Evolutionary conservation across 2,797 vertebrate genomes (phyloP), one percentile per base, ranked within the genome.

Genomic region (Takifugu ocellatus): DNA sequence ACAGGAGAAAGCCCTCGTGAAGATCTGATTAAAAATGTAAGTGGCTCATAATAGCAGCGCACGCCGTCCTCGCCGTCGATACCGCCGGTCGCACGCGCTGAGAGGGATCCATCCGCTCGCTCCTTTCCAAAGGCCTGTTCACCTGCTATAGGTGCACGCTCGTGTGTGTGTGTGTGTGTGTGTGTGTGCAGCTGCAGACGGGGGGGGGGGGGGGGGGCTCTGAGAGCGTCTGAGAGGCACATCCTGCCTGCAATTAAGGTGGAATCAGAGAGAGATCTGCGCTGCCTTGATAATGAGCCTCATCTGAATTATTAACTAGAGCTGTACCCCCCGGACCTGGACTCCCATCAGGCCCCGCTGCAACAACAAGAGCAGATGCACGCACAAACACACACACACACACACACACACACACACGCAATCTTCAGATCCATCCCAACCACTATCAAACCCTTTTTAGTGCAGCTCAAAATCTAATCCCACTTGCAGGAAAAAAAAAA

Each of bases 241-340:
- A 91, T 84, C 82, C 89, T 90, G 90, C 85, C 90, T 89, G 91
- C 91, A 92, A 92, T 92, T 92, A 91, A 91, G 91, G 90, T 91
- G 88, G 90, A 92, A 91, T 91, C 90, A 91, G 90, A 89, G 90
- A 91, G 90, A 91, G 90, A 92, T 92, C 90, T 91, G 89, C 81
- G 82, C 90, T 91, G 90, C 89, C 90, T 91, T 91, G 89, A 92
- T 92, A 92, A 92, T 91, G 90, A 92, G 90, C 87, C 89, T 90
- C 88, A 85, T 91, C 90, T 92, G 91, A 92, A 92, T 92, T 92
- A 92, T 92, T 92, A 92, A 92, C 87, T 87, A 91, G 89, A 90
- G 89, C 87, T 86, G 86, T 90, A 91, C 91, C 91, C 90, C 85
- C 81, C 67, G 87, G 90, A 92, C 84, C 84, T 74, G 68, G 77